These are phyloP conservation scores for Gnathonemus longibarbis DNA, from an alignment of 2,113 vertebrate species.

Conservation along the genomic window DNA sequence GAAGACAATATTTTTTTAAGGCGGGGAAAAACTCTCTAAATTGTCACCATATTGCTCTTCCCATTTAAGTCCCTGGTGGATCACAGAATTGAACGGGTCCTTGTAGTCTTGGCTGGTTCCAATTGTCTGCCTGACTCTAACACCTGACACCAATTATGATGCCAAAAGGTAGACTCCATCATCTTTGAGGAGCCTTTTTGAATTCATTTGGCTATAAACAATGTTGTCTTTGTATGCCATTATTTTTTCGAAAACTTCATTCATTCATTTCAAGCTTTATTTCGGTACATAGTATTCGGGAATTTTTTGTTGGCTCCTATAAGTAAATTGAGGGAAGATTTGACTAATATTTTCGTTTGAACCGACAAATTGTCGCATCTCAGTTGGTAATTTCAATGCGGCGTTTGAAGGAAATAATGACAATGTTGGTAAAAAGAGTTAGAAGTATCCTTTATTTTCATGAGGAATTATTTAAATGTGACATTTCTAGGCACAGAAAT, in stretches of 20 bases:
- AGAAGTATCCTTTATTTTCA: neutral
- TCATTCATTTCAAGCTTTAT: neutral
- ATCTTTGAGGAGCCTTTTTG: neutral
- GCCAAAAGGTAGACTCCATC: neutral
- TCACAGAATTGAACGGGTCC: neutral
- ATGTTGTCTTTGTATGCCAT: neutral
- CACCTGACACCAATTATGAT: neutral
- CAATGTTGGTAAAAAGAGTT: neutral
- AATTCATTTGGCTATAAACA: neutral
- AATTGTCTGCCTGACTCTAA: neutral
- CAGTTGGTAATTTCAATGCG: neutral
- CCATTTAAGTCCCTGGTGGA: constrained; percentile 50
- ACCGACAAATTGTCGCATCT: neutral
- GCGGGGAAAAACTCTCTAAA: constrained; percentile 37
- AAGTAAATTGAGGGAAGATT: neutral
- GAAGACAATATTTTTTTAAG: constrained; percentile 65
- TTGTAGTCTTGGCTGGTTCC: neutral
- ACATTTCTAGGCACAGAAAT: neutral
- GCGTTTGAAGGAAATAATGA: neutral
- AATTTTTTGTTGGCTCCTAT: neutral
- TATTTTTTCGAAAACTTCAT: neutral
- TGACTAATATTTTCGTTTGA: neutral
- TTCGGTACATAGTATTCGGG: neutral
- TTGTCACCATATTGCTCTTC: constrained; percentile 63
- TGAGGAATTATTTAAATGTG: neutral